A percentile compares a stretch with the other conserved stretches of the same genome.
Conservation (phyloP, 2,888 invertebrate species). For the Idaea dimidiata region DNA sequence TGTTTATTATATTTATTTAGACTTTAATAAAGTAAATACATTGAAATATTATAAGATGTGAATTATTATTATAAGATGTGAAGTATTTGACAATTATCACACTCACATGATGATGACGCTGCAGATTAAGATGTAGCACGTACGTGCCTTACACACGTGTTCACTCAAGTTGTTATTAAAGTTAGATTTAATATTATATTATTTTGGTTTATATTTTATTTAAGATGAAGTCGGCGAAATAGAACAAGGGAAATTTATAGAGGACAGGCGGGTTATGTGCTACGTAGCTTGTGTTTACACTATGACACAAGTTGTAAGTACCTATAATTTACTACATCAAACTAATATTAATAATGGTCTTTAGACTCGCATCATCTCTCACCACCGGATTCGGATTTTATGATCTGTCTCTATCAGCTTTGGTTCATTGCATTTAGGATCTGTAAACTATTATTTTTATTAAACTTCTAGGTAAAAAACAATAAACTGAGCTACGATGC, state of each 20-base stretch:
- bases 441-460: not conserved
- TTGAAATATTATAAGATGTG: too few relatives aligned
- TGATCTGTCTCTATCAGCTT: too few relatives aligned
- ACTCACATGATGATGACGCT: too few relatives aligned
- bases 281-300: conserved; percentile 67
- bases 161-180: not conserved
- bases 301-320: conserved; percentile 63
- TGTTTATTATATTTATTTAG: too few relatives aligned
- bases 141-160: too few relatives aligned
- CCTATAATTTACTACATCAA: not conserved
- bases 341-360: not conserved
- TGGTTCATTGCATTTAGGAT: too few relatives aligned
- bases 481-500: conserved; percentile 62
- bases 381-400: too few relatives aligned
- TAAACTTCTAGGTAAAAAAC: conserved; percentile 53
- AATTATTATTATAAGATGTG: too few relatives aligned
- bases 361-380: too few relatives aligned
- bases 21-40: too few relatives aligned
- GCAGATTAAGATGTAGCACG: too few relatives aligned
- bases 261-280: conserved; percentile 67
- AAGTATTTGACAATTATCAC: too few relatives aligned
- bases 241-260: conserved; percentile 66
- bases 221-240: conserved; percentile 64
- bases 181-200: not conserved
- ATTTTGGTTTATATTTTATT: conserved; percentile 31